Evolutionary conservation across 2,888 invertebrate genomes (phyloP).

Genomic region (Julus scandinavius): DNA sequence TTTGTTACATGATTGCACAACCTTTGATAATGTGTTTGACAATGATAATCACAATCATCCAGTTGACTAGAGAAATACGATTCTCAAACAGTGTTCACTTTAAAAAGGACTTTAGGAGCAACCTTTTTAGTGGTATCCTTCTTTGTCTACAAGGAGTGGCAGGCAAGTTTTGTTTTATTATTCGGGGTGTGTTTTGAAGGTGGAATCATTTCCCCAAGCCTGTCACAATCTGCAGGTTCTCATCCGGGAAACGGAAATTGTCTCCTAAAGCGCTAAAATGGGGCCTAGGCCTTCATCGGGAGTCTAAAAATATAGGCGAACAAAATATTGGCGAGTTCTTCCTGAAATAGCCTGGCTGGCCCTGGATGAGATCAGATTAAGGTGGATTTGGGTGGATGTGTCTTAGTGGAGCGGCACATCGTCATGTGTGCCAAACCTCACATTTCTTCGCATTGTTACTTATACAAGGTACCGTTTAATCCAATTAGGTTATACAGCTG

Average conservation of each 20-base stretch:
- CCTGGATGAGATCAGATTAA: neutral
- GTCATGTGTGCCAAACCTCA: neutral
- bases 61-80: neutral
- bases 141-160: neutral
- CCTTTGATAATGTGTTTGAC: neutral
- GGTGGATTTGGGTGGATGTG: neutral
- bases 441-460: neutral
- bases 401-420: neutral
- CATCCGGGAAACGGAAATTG: slow-evolving; percentile 4
- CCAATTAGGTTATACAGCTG: too few species aligned
- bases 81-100: neutral
- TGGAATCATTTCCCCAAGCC: neutral
- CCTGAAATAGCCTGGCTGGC: neutral
- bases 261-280: neutral
- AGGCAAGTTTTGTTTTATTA: neutral
- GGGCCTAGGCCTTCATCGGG: neutral
- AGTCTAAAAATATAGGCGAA: neutral
- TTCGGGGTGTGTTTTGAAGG: neutral
- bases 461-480: too few species aligned
- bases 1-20: neutral
- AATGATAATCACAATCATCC: neutral
- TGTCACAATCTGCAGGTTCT: neutral
- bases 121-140: neutral
- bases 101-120: neutral
- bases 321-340: neutral